Evolutionary conservation across 2,113 vertebrate genomes (phyloP), one percentile per base, ranked within the genome.

Genomic region (Opisthocomus hoazin): DNA sequence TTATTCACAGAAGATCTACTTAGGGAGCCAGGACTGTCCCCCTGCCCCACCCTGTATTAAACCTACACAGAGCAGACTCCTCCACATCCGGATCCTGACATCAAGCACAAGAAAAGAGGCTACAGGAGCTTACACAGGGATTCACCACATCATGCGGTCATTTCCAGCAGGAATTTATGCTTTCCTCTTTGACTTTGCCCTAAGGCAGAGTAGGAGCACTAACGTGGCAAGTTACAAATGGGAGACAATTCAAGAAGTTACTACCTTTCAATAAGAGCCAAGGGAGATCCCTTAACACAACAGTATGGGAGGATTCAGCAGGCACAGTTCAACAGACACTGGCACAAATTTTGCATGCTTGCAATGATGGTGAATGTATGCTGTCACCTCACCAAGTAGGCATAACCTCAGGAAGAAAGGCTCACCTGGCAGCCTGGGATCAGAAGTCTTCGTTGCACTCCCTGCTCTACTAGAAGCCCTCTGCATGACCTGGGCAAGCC

Each of bases 281-380:
- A 48, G 36, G 65, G 29, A 91, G 23, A 56, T 50, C n/a, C 34
- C 43, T 54, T 79, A 68, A 71, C 2, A 4, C 21, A 63, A 43
- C 6, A 20, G 14, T 9, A 36, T 15, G 30, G 11, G 19, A 91
- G 63, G 68, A 80, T 73, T 79, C 92, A 66, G n/a, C 50, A 41
- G 50, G 41, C 39, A 65, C 5, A 32, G 12, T 57, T 79, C 57
- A 45, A 27, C 73, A 45, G 66, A 26, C 36, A 23, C 5, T 34
- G 37, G 27, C 29, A 76, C 2, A 0, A 22, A 41, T 19, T 73
- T 53, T 73, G 53, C 15, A 15, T 39, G 51, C n/a, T 76, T 93
- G 19, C 39, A 51, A 0, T 15, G 39, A 36, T 4, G 46, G 29
- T 20, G 12, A 87, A 63, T 9, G 3, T 3, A 15, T 0, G 0